Percentiles rank a stretch among this genome's conserved stretches.
These are phyloP conservation scores for Malurus leucopterus DNA, from an alignment of 2,797 vertebrate species.

Conservation along the genomic window DNA sequence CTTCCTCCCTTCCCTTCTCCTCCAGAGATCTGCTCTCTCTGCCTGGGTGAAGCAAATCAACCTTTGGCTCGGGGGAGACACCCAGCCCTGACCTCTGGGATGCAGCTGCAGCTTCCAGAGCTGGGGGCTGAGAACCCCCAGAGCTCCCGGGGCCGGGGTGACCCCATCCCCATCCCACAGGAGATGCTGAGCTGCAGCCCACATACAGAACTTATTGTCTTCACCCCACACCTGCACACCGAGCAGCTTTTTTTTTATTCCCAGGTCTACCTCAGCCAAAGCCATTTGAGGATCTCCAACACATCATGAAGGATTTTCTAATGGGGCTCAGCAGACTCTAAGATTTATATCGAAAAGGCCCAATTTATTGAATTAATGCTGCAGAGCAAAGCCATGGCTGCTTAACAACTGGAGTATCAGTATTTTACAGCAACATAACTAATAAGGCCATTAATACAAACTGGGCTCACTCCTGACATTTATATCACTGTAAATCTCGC, in stretches of 20 bases:
- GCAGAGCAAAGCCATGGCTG: conserved; percentile 59
- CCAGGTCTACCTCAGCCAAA: neutral
- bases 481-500: conserved; percentile 72
- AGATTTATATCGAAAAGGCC: conserved; percentile 63
- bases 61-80: accelerated
- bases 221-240: neutral
- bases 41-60: accelerated
- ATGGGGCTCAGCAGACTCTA: conserved; percentile 39
- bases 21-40: neutral
- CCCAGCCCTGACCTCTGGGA: neutral
- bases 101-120: neutral
- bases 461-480: conserved; percentile 67
- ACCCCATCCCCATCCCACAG: accelerated
- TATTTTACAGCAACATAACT: conserved; percentile 76
- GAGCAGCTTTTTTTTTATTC: neutral
- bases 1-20: neutral
- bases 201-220: accelerated
- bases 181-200: neutral
- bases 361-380: conserved; percentile 69
- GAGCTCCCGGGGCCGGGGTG: neutral
- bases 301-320: conserved; percentile 56
- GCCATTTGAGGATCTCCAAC: neutral
- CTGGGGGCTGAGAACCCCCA: neutral
- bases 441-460: conserved; percentile 79
- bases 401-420: conserved; percentile 70